A percentile compares a stretch with the other conserved stretches of the same genome.
These are phyloP conservation scores for Lethrus apterus DNA, from an alignment of 1,140 invertebrate species.

Conservation along the genomic window DNA sequence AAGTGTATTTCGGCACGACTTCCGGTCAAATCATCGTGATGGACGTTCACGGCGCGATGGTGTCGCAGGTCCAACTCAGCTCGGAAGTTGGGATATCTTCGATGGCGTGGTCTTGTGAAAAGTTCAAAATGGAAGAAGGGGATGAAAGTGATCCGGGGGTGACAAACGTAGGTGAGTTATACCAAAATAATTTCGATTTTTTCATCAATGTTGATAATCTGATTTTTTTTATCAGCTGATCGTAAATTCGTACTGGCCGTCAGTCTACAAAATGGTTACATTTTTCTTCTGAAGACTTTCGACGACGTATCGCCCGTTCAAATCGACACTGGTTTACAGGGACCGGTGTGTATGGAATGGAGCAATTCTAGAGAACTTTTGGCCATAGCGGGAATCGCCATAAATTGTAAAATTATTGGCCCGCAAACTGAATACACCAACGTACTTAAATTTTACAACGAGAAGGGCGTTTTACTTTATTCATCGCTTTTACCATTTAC, in stretches of 20 bases:
- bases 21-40: constrained; percentile 91
- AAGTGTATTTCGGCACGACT: constrained; percentile 93
- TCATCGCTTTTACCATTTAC: constrained; percentile 55
- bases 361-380: constrained; percentile 88
- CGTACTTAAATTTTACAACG: constrained; percentile 62
- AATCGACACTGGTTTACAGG: constrained; percentile 72
- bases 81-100: constrained; percentile 74
- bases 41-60: constrained; percentile 92
- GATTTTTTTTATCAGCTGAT: constrained; percentile 44
- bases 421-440: constrained; percentile 43
- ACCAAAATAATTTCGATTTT: neutral
- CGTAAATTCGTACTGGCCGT: constrained; percentile 76
- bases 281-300: constrained; percentile 82
- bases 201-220: neutral
- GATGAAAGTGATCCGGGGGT: constrained; percentile 59
- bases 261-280: constrained; percentile 78
- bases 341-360: constrained; percentile 84
- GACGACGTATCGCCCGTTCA: constrained; percentile 86
- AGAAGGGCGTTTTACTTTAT: constrained; percentile 55
- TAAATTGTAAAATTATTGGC: constrained; percentile 36
- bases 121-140: constrained; percentile 96
- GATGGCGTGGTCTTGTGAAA: constrained; percentile 95
- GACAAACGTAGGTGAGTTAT: constrained; percentile 25
- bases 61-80: constrained; percentile 79
- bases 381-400: constrained; percentile 75